Percentiles rank a stretch among this genome's conserved stretches.
Conservation (phyloP, 2,888 invertebrate genomes). For the Merodon equestris region DNA sequence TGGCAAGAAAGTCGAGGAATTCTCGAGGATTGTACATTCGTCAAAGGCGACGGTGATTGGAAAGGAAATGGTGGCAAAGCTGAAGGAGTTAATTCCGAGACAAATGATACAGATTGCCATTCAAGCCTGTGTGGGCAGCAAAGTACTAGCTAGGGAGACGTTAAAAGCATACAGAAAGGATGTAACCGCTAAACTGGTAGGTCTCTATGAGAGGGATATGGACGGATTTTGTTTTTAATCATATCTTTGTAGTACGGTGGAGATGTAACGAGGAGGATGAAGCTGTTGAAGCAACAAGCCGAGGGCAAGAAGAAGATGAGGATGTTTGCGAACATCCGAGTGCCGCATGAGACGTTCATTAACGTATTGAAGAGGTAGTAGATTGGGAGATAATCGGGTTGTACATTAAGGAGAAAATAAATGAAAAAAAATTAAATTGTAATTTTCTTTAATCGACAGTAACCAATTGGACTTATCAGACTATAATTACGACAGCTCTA, state of each 20-base stretch:
- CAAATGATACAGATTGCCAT: conserved; percentile 93
- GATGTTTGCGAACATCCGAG: conserved; percentile 92
- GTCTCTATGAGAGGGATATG: neutral
- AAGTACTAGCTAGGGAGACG: conserved; percentile 91
- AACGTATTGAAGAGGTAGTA: conserved; percentile 89
- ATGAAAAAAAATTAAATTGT: too few species aligned
- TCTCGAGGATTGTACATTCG: conserved; percentile 89
- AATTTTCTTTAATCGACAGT: too few species aligned
- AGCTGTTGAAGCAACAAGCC: conserved; percentile 91
- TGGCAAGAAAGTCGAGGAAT: conserved; percentile 88
- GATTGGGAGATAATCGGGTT: neutral
- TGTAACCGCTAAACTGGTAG: conserved; percentile 95
- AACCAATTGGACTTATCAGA: too few species aligned
- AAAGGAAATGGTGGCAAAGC: conserved; percentile 84
- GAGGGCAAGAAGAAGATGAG: conserved; percentile 97
- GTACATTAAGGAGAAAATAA: neutral
- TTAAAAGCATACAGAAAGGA: conserved; percentile 94
- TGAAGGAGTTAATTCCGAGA: conserved; percentile 91
- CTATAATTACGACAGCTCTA: too few species aligned
- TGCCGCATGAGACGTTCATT: conserved; percentile 96
- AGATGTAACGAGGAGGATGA: conserved; percentile 92
- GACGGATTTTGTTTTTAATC: conserved; percentile 69
- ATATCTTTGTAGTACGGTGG: conserved; percentile 88
- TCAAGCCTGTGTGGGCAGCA: conserved; percentile 89
- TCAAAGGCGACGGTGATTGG: conserved; percentile 84